Percentiles rank a stretch among this genome's conserved stretches.
These are phyloP conservation scores for Ypsolopha scabrella DNA, from an alignment of 2,888 invertebrate species.

Conservation along the genomic window DNA sequence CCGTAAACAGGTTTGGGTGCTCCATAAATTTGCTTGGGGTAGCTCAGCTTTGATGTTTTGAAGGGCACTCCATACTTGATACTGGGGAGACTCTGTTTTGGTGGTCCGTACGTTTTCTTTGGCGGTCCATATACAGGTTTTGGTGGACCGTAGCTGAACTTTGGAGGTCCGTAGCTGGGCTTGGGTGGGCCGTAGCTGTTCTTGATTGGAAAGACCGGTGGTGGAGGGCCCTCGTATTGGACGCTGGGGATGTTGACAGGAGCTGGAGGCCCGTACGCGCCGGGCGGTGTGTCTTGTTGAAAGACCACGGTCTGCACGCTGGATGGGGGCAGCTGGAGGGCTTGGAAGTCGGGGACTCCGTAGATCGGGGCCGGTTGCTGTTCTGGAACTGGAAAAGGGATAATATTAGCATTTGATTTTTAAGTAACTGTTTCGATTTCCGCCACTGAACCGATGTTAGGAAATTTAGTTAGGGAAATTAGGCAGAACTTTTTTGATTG, in stretches of 20 bases:
- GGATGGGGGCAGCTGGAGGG: conserved; percentile 18
- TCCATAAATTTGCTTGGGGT: conserved; percentile 35
- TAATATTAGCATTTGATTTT: not conserved
- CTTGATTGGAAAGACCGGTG: conserved; percentile 20
- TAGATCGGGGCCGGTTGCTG: conserved; percentile 68
- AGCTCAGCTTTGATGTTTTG: conserved; percentile 33
- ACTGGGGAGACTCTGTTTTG: conserved; percentile 37
- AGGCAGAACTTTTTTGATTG: no score
- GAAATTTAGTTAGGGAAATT: no score
- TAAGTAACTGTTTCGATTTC: no score
- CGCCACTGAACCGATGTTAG: no score
- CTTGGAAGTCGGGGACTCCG: conserved; percentile 65
- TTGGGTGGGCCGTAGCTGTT: conserved; percentile 38
- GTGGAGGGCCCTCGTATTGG: conserved; percentile 17
- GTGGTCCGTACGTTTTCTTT: conserved; percentile 36
- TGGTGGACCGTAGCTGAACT: conserved; percentile 51
- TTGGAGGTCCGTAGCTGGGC: conserved; percentile 54
- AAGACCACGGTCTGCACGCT: conserved; percentile 11
- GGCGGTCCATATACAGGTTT: conserved; percentile 43
- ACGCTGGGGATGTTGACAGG: conserved; percentile 32
- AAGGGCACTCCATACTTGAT: conserved; percentile 44
- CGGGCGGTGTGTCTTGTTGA: conserved; percentile 35
- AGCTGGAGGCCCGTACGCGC: conserved; percentile 64
- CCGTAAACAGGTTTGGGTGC: conserved; percentile 46
- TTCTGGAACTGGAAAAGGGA: conserved; percentile 40